A percentile compares a stretch with the other conserved stretches of the same genome.
These are phyloP conservation scores for Astyanax mexicanus DNA, from an alignment of 2,797 vertebrate genomes.

Conservation along the genomic window DNA sequence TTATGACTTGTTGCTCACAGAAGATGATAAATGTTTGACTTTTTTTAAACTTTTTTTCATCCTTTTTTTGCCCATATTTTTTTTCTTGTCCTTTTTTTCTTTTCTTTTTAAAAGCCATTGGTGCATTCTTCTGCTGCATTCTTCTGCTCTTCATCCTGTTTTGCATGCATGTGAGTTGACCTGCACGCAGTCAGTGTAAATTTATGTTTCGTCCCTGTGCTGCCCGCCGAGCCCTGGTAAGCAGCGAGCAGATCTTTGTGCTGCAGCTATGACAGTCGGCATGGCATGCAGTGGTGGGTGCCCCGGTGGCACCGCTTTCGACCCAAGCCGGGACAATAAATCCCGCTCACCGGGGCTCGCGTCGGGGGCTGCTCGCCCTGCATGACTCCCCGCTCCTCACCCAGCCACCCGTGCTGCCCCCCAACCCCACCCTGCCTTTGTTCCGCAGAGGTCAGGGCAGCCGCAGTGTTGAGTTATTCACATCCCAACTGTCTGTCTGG, in stretches of 20 bases:
- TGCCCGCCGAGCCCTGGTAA: conserved; percentile 65
- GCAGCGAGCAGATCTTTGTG: conserved; percentile 73
- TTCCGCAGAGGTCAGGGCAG: conserved; percentile 87
- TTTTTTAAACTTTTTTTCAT: conserved; percentile 64
- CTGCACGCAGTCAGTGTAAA: conserved; percentile 60
- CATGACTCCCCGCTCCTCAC: conserved; percentile 77
- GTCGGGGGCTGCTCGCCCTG: conserved; percentile 83
- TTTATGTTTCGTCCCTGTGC: conserved; percentile 66
- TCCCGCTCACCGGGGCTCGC: conserved; percentile 75
- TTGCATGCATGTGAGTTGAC: conserved; percentile 71
- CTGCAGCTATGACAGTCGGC: conserved; percentile 76
- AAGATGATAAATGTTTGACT: conserved; percentile 82
- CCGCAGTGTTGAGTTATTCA: conserved; percentile 91
- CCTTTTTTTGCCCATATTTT: conserved; percentile 57
- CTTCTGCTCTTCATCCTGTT: conserved; percentile 57
- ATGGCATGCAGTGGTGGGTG: conserved; percentile 71
- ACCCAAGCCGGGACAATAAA: conserved; percentile 75
- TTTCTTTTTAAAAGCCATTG: conserved; percentile 59
- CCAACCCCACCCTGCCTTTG: conserved; percentile 72
- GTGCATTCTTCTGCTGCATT: conserved; percentile 68
- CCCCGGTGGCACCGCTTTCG: conserved; percentile 69
- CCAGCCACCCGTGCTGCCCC: conserved; percentile 86
- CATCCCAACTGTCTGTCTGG: conserved; percentile 83
- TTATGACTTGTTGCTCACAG: conserved; percentile 72
- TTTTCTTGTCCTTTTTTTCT: conserved; percentile 16